Conservation (phyloP, 2,113 vertebrate genomes). For the Amphiprion ocellaris region DNA sequence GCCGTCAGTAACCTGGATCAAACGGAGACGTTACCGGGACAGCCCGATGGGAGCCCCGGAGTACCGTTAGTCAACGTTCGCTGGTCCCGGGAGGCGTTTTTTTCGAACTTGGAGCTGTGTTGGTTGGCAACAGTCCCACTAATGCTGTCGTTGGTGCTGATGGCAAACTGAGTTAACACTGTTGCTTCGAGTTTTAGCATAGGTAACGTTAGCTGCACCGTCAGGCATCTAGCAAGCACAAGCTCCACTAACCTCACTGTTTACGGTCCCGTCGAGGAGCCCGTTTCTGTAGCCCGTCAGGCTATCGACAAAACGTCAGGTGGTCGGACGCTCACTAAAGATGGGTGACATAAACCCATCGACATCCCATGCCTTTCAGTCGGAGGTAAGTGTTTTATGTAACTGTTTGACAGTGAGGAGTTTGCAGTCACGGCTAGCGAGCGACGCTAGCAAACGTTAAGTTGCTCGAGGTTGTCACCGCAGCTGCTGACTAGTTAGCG, state of each 20-base stretch:
- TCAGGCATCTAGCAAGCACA: constrained; percentile 23
- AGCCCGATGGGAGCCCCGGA: constrained; percentile 9
- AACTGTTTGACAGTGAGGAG: constrained; percentile 22
- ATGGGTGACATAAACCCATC: constrained; percentile 81
- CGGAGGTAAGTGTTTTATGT: constrained; percentile 72
- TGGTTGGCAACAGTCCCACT: neutral
- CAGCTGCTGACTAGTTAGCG: constrained; percentile 50
- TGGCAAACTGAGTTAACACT: constrained; percentile 52
- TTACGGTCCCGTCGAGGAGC: constrained; percentile 42
- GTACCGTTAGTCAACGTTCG: too few relatives aligned
- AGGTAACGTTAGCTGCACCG: constrained; percentile 36
- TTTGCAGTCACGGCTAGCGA: constrained; percentile 40
- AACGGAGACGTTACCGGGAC: constrained; percentile 36
- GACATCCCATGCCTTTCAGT: constrained; percentile 73
- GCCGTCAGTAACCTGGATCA: constrained; percentile 32
- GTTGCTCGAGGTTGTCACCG: constrained; percentile 45
- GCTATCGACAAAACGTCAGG: constrained; percentile 33
- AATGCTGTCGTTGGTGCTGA: neutral
- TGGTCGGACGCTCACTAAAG: constrained; percentile 37
- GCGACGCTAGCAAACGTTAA: constrained; percentile 56
- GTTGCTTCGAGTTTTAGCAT: constrained; percentile 64
- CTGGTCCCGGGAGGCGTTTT: neutral
- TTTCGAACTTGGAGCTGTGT: neutral
- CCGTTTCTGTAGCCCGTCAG: constrained; percentile 19
- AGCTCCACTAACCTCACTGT: constrained; percentile 47